A percentile compares a stretch with the other conserved stretches of the same genome.
Evolutionary conservation across 2,113 vertebrate genomes (phyloP).

Genomic region (Cisticola juncidis): DNA sequence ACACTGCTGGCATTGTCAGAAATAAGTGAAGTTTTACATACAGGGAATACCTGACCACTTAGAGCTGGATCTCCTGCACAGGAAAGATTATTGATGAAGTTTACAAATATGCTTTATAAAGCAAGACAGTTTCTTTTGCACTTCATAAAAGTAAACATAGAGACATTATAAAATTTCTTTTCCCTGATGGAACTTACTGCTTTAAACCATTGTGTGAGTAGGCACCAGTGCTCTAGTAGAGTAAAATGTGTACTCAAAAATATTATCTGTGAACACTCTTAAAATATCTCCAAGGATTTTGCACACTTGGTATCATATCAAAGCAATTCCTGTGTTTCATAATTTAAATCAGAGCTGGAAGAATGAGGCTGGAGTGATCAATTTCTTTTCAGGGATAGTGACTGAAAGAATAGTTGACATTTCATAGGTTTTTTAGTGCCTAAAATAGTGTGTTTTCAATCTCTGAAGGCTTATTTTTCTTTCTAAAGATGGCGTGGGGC

Average conservation of each 20-base stretch:
- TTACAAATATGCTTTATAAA: neutral
- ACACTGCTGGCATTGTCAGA: neutral
- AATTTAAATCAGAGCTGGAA: constrained; percentile 48
- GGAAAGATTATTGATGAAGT: neutral
- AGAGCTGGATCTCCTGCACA: neutral
- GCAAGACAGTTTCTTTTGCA: neutral
- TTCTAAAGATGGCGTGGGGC: constrained; percentile 85
- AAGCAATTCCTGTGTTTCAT: neutral
- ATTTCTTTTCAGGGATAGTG: constrained; percentile 55
- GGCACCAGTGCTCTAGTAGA: neutral
- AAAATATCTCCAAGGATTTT: neutral
- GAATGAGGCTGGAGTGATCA: constrained; percentile 18
- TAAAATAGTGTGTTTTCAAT: constrained; percentile 72
- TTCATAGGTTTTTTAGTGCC: constrained; percentile 69
- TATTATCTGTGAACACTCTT: neutral
- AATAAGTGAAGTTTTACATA: neutral
- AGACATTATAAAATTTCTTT: neutral
- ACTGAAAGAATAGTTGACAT: constrained; percentile 77
- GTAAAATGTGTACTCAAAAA: neutral
- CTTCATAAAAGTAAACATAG: neutral
- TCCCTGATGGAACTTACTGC: neutral
- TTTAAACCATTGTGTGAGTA: neutral
- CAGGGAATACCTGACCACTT: neutral
- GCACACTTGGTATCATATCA: neutral
- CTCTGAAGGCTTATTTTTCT: constrained; percentile 82